Conservation (phyloP, 2,113 vertebrate species). For the Stictonetta naevosa region DNA sequence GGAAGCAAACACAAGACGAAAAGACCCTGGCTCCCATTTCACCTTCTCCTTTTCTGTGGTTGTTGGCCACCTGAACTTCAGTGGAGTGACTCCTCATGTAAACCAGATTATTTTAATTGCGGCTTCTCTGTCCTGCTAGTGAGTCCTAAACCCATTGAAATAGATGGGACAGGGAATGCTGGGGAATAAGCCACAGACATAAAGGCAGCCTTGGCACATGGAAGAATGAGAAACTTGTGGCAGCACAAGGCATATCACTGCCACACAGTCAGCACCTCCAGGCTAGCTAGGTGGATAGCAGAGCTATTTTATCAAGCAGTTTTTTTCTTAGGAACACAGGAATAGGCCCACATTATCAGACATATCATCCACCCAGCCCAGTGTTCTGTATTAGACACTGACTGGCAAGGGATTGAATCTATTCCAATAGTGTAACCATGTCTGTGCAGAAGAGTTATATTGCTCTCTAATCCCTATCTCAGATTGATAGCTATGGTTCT, state of each 20-base stretch:
- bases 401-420: not conserved
- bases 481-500: not conserved
- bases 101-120: fast-evolving
- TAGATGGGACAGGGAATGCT: fast-evolving
- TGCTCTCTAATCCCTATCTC: not conserved
- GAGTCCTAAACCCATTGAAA: fast-evolving
- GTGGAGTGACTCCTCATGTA: not conserved
- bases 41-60: not conserved
- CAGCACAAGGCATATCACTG: fast-evolving
- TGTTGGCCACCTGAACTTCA: not conserved
- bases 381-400: not conserved
- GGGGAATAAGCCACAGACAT: not conserved
- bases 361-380: fast-evolving
- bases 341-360: not conserved
- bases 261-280: not conserved
- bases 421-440: not conserved
- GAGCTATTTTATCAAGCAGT: not conserved
- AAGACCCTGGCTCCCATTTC: fast-evolving
- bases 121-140: not conserved
- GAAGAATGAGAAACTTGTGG: fast-evolving
- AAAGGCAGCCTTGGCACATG: fast-evolving
- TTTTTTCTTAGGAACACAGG: not conserved
- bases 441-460: not conserved
- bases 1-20: not conserved
- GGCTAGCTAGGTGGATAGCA: not conserved